phyloP scores from a whole-genome alignment of 2,888 invertebrate genomes.

The Agrenia bidenticulata region DNA sequence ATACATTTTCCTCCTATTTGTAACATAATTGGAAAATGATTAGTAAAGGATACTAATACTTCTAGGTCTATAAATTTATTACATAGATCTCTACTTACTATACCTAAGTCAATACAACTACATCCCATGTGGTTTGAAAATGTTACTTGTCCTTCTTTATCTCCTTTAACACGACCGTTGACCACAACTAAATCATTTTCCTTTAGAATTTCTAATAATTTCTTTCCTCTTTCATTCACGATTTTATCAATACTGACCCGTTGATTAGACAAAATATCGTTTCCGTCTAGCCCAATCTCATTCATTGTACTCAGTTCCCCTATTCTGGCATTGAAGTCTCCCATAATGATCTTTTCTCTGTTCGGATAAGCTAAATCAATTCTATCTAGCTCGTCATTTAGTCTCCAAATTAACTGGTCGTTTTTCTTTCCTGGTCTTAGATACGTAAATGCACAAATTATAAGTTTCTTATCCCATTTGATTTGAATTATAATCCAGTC shows the following conservation, averaged over 20 bases:
- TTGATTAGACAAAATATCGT: too few relatives aligned
- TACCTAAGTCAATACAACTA: constrained; percentile 24
- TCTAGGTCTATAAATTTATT: not conserved
- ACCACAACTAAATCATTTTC: constrained; percentile 8
- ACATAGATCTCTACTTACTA: not conserved
- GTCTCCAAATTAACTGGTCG: not conserved
- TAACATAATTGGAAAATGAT: too few relatives aligned
- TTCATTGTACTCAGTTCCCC: not conserved
- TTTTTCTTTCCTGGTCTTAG: not conserved
- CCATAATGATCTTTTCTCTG: constrained; percentile 15
- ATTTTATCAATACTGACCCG: too few relatives aligned
- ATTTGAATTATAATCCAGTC: not conserved
- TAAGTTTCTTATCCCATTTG: not conserved
- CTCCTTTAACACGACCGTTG: constrained; percentile 24
- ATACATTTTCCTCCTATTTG: too few relatives aligned
- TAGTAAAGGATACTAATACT: too few relatives aligned
- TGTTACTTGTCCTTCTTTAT: constrained; percentile 16
- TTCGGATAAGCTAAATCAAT: not conserved
- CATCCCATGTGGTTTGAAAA: constrained; percentile 7
- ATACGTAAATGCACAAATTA: not conserved
- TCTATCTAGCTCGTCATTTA: not conserved
- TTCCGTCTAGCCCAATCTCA: too few relatives aligned
- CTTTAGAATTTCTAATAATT: not conserved
- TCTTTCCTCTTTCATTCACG: constrained; percentile 4
- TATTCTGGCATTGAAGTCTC: constrained; percentile 30